These are phyloP conservation scores for Chaetura pelagica DNA, from an alignment of 2,113 vertebrate species.

Conservation along the genomic window DNA sequence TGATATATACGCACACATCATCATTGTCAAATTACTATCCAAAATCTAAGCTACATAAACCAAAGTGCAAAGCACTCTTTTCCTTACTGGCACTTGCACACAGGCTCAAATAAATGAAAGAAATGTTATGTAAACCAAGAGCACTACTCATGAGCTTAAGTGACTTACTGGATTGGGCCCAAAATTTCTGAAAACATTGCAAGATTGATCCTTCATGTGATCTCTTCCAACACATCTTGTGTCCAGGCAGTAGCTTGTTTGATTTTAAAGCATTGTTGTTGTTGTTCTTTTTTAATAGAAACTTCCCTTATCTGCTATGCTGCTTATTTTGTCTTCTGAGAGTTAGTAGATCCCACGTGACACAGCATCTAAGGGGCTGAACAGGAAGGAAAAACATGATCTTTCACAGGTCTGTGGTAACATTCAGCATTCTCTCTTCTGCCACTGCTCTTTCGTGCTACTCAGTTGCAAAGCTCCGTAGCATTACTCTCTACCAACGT, in stretches of 20 bases:
- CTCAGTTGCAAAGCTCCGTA: background rate
- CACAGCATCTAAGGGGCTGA: background rate
- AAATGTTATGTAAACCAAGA: background rate
- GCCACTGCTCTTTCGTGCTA: background rate
- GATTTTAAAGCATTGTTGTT: background rate
- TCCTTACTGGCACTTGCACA: background rate
- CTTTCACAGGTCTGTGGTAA: background rate
- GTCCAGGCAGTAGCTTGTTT: background rate
- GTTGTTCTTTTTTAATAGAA: background rate
- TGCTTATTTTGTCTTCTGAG: background rate
- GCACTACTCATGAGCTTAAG: background rate
- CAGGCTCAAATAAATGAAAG: background rate
- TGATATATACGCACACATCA: background rate
- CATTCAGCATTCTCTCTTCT: background rate
- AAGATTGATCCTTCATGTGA: background rate
- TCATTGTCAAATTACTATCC: background rate
- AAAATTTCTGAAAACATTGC: background rate
- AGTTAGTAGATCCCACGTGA: fast-evolving
- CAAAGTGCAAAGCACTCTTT: background rate
- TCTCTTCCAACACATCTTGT: background rate
- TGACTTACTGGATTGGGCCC: background rate
- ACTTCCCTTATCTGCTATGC: background rate
- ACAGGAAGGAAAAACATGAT: fast-evolving
- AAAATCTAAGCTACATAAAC: background rate
- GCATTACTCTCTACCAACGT: background rate